Conservation (phyloP, 1,140 invertebrate genomes). For the Drosophila equinoxialis region DNA sequence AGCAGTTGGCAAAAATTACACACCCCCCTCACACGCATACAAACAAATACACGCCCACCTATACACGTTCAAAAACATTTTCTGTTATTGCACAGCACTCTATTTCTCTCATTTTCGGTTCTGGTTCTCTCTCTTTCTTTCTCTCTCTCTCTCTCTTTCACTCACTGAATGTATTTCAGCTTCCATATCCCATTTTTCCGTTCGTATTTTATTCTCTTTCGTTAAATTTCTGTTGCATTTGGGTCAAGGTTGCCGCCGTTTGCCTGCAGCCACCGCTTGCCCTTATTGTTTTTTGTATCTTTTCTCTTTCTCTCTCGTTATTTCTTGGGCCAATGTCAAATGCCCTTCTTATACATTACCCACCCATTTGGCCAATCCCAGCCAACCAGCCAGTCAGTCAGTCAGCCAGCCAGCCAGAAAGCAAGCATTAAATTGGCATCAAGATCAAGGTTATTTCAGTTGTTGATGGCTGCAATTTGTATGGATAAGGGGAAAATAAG, state of each 20-base stretch:
- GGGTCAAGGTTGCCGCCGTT: slow-evolving; percentile 61
- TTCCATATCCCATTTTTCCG: too few relatives aligned
- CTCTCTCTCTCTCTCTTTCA: not conserved
- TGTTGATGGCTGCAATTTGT: not conserved
- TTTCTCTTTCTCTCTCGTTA: not conserved
- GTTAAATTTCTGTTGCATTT: slow-evolving; percentile 46
- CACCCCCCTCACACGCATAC: not conserved
- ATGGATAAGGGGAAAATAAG: slow-evolving; percentile 14
- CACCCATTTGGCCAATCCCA: not conserved
- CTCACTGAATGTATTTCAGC: not conserved
- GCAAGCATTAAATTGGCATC: slow-evolving; percentile 64
- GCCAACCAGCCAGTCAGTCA: slow-evolving; percentile 12
- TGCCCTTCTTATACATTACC: not conserved
- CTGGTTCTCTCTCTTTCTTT: not conserved
- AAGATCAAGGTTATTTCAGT: slow-evolving; percentile 60
- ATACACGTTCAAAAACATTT: slow-evolving; percentile 20
- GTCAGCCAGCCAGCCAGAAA: not conserved
- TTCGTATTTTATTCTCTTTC: not conserved
- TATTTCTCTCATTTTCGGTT: not conserved
- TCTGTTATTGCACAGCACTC: slow-evolving; percentile 11
- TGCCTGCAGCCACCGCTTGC: slow-evolving; percentile 30
- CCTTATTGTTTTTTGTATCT: not conserved
- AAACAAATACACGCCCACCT: not conserved
- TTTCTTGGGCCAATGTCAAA: slow-evolving; percentile 45
- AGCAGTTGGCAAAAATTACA: not conserved